Conservation (phyloP, 2,113 vertebrate species). For the Chaetodon auriga region DNA sequence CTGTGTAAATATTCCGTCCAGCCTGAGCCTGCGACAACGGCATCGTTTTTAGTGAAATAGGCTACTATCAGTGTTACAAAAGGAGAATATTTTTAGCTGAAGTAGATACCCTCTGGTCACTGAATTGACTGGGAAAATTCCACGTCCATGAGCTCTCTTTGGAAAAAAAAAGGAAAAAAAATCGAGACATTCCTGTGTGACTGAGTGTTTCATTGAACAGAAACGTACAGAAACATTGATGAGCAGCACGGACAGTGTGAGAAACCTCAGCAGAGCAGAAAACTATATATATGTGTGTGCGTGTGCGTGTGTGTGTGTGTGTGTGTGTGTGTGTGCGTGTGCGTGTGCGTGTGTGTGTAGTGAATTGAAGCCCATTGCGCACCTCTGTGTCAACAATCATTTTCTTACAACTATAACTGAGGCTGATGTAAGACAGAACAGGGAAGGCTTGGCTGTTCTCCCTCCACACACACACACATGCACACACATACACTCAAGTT, state of each 20-base stretch:
- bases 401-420: constrained; percentile 49
- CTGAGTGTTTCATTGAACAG: constrained; percentile 31
- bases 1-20: constrained; percentile 9
- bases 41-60: too few relatives aligned
- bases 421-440: constrained; percentile 68
- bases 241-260: constrained; percentile 35
- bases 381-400: constrained; percentile 31
- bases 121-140: constrained; percentile 72
- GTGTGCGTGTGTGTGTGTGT: too few relatives aligned
- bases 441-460: constrained; percentile 24
- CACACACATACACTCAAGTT: constrained; percentile 4
- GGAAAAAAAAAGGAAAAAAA: constrained; percentile 15
- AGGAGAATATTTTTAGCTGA: constrained; percentile 39
- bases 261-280: constrained; percentile 47
- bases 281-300: neutral
- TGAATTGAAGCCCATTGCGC: constrained; percentile 29
- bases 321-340: constrained; percentile 16
- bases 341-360: too few relatives aligned
- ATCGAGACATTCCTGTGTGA: constrained; percentile 70
- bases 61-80: constrained; percentile 1
- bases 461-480: constrained; percentile 17
- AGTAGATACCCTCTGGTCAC: constrained; percentile 43
- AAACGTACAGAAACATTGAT: constrained; percentile 28
- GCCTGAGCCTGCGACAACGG: neutral
- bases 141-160: constrained; percentile 46